Conservation (phyloP, 2,113 vertebrate species). For the Tretioscincus oriximinensis region DNA sequence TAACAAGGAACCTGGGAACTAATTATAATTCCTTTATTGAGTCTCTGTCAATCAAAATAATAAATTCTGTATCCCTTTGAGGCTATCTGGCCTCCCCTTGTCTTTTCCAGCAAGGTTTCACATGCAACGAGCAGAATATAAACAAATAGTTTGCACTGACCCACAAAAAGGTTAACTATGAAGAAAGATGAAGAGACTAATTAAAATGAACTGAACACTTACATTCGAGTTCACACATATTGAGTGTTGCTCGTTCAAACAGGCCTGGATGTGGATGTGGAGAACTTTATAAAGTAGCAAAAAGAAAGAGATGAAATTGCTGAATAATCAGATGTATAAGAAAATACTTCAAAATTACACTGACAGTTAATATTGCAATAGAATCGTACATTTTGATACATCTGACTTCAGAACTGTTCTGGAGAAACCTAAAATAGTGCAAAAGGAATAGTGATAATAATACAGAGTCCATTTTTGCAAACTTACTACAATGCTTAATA, state of each 20-base stretch:
- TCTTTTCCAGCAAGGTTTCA: constrained; percentile 44
- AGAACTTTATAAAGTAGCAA: not conserved
- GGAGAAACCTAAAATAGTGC: not conserved
- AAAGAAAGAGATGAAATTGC: not conserved
- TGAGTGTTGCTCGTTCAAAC: not conserved
- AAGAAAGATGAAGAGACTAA: constrained; percentile 41
- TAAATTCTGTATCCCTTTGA: constrained; percentile 49
- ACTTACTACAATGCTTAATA: too few relatives aligned
- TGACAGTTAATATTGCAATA: not conserved
- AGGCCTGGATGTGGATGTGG: not conserved
- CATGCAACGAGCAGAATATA: constrained; percentile 50
- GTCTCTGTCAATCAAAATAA: constrained; percentile 49
- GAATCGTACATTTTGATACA: not conserved
- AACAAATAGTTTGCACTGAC: constrained; percentile 64
- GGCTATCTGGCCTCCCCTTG: constrained; percentile 50
- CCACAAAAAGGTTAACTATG: constrained; percentile 62
- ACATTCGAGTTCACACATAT: not conserved
- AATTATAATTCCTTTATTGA: constrained; percentile 69
- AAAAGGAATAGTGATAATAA: not conserved
- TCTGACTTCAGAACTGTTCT: not conserved
- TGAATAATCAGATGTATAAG: not conserved
- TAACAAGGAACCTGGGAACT: constrained; percentile 53
- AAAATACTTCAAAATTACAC: not conserved
- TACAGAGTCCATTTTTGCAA: too few relatives aligned
- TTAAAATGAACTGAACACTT: constrained; percentile 5